Base-by-base conservation (phyloP, 2,113 vertebrate species). In the Oncorhynchus gorbuscha region DNA sequence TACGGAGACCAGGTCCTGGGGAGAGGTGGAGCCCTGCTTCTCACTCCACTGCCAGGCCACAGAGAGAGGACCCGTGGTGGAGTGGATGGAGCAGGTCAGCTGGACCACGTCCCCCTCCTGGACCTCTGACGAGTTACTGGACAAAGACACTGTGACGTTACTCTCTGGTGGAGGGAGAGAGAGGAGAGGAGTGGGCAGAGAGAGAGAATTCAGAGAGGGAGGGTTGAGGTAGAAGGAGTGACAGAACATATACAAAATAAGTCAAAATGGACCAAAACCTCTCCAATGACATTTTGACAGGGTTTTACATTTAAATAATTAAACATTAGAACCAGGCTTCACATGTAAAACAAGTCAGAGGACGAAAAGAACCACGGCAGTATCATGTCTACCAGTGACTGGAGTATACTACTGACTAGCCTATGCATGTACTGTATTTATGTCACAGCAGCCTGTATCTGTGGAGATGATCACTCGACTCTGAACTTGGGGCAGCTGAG, bases 61-160 rank as follows among this genome's bases (percentile, higher is more conserved):
- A 0, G 98, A 97, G 76, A 99, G 90, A 3, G 92, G 94, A 76
- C 94, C 95, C 22, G 92, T 76, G 1, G 90, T 92, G 0, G 94
- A 92, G 69, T 93, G 93, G 79, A 96, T 90, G 0, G 78, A 91
- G 90, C 98, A 99, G 83, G 90, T 93, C 89, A 99, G 86, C 83
- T 90, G 94, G 86, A 99, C 92, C 84, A 88, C 92, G 45, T 96
- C 94, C 0, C 97, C 98, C 83, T 99, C 98, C 12, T 96, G 91
- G 73, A 98, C 92, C 84, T 85, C 91, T 1, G 95, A 96, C 77
- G 95, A 90, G 18, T 98, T 97, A 82, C 93, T 96, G 87, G 93
- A 89, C 83, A 99, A 89, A 7, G 94, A 94, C 88, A 97, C 94
- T 0, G 94, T 97, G 86, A 99, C 94, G 92, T 95, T 98, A 90